Evolutionary conservation across 1,140 invertebrate species (phyloP), one percentile per base, ranked within the genome.

Genomic region (Formica selysi): DNA sequence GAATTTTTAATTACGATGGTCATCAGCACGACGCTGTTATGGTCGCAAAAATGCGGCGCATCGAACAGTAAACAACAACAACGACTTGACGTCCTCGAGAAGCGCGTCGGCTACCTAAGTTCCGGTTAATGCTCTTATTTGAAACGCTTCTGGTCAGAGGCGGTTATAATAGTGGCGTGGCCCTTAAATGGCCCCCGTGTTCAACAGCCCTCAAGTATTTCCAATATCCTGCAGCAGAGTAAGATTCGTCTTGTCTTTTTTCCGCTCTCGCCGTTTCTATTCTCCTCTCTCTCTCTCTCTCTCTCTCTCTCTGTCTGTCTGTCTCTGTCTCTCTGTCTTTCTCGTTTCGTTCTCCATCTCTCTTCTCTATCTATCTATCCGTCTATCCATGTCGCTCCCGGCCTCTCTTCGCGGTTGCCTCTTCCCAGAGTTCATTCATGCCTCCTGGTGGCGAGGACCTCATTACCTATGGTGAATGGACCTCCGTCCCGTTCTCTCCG

Each of bases 161-260:
- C 91, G 93, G 93, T 95, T 94, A 93, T 94, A 94, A 94, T 94
- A 92, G 89, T 84, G 86, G 86, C 88, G 67, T 85, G 88, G 87
- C 74, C 68, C 92, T 91, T 94, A 94, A 93, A 93, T 94, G 92
- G 93, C 90, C 88, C 48, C 78, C 93, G 90, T 95, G 94, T 94
- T 93, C 86, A 93, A 94, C 94, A 95, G 91, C 93, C 87, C 91
- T 91, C 92, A 93, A 93, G 94, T 94, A 94, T 95, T 95, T 94
- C 93, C 94, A 95, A 95, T 95, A 95, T 95, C 94, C 94, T 94
- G 94, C 93, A 92, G 92, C 88, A 29, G 79, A 83, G 79, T 74
- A 93, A 91, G 91, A 93, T 93, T 92, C 89, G 92, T 92, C 89
- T 81, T 83, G 87, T 87, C 83, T 85, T 85, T 85, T 78, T 84